phyloP scores from a whole-genome alignment of 2,113 vertebrate species.

The Pavo muticus region DNA sequence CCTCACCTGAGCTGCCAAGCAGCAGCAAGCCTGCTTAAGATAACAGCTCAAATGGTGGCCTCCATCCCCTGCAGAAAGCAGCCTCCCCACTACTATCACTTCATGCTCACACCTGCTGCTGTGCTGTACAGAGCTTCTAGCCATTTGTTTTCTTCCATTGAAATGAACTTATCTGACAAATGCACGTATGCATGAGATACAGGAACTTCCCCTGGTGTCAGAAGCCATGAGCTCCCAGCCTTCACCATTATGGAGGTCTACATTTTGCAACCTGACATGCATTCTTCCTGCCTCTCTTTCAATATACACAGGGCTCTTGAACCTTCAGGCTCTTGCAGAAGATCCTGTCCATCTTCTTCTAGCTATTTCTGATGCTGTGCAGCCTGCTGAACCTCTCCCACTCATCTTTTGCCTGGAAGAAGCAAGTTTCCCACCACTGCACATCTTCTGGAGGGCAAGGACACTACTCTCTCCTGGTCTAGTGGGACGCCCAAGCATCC shows the following conservation, averaged over 20 bases:
- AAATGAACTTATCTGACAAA: neutral
- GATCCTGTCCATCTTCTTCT: neutral
- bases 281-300: neutral
- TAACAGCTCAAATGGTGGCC: neutral
- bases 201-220: neutral
- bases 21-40: neutral
- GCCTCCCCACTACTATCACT: neutral
- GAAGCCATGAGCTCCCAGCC: neutral
- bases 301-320: neutral
- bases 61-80: neutral
- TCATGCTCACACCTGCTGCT: neutral
- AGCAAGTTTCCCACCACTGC: neutral
- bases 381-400: neutral
- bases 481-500: neutral
- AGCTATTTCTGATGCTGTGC: neutral
- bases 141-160: neutral
- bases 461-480: neutral
- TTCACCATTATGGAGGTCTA: fast-evolving
- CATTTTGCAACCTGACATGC: neutral
- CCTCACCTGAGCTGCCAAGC: neutral
- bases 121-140: neutral
- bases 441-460: neutral
- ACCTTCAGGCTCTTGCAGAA: neutral
- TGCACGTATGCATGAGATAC: neutral
- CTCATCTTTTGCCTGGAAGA: neutral